Evolutionary conservation across 2,113 vertebrate genomes (phyloP), one percentile per base, ranked within the genome.

Genomic region (Oncorhynchus nerka): DNA sequence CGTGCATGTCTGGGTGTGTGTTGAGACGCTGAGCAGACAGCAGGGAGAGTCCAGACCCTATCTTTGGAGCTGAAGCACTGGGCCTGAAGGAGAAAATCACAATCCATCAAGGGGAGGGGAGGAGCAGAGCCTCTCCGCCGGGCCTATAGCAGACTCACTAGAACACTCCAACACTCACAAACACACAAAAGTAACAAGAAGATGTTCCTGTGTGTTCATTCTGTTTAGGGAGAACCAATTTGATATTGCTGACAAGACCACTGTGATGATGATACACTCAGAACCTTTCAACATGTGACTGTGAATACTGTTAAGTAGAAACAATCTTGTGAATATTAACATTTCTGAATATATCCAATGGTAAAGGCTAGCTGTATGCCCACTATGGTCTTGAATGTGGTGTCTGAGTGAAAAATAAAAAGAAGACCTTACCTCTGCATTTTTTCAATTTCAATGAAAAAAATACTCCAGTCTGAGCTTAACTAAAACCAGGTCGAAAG

Each of bases 11-110:
- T 69, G 12, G 8, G 67, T 1, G 55, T 45, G 30, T 32, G 19
- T n/a, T 15, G 0, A 65, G 62, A 45, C 9, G 68, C 55, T 26
- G 70, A 74, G 73, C 75, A 74, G 66, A 79, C 32, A 16, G 2
- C 45, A 15, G 19, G 34, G 64, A 62, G 68, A 59, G 71, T 73
- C 73, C 48, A 62, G 67, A 70, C 45, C 69, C 39, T 75, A 81
- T 81, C 81, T 84, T 83, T 15, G 67, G n/a, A 57, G 62, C 80
- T 77, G 61, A 72, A 79, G 74, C 71, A 39, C 26, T 19, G 13
- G 9, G 32, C 55, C 59, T 72, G 24, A 32, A 72, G 51, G 70
- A 16, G 51, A 68, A 28, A 49, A 61, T 59, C 12, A 0, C 68
- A 45, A 4, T 16, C 1, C 32, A 76, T 74, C 76, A 73, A 79